Evolutionary conservation across 2,797 vertebrate species (phyloP).

Genomic region (Pseudocheirus occidentalis): DNA sequence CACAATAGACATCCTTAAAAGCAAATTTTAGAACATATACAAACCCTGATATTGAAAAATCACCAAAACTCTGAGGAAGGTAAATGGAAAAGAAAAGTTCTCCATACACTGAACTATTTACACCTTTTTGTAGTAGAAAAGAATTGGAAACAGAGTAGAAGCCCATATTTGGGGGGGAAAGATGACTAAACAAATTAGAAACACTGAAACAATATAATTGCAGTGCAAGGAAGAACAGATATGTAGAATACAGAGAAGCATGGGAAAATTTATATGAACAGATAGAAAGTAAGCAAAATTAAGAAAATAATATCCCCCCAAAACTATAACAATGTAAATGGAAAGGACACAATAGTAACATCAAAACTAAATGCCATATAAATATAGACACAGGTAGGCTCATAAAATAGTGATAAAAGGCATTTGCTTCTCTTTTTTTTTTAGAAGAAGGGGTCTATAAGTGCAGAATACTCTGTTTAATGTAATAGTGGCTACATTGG

Average conservation of each 20-base stretch:
- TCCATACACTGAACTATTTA: not conserved
- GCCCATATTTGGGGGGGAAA: not conserved
- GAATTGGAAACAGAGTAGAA: not conserved
- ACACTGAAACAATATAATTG: not conserved
- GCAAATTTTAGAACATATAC: not conserved
- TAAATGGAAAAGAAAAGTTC: not conserved
- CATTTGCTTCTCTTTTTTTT: not conserved
- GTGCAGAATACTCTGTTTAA: not conserved
- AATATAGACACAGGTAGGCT: not conserved
- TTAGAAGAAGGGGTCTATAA: not conserved
- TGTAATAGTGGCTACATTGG: not conserved
- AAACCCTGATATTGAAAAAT: slow-evolving; percentile 8
- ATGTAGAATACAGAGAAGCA: not conserved
- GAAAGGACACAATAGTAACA: not conserved
- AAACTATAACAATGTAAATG: not conserved
- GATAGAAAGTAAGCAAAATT: not conserved
- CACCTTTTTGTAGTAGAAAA: not conserved
- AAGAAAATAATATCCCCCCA: not conserved
- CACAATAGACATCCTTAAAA: slow-evolving; percentile 14
- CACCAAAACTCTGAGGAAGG: not conserved
- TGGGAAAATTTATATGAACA: not conserved
- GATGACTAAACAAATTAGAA: not conserved
- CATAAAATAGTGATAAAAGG: not conserved
- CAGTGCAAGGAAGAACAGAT: not conserved
- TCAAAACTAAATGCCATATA: not conserved